These are phyloP conservation scores for Ornithoptera priamus DNA, from an alignment of 2,888 invertebrate genomes.

Conservation along the genomic window DNA sequence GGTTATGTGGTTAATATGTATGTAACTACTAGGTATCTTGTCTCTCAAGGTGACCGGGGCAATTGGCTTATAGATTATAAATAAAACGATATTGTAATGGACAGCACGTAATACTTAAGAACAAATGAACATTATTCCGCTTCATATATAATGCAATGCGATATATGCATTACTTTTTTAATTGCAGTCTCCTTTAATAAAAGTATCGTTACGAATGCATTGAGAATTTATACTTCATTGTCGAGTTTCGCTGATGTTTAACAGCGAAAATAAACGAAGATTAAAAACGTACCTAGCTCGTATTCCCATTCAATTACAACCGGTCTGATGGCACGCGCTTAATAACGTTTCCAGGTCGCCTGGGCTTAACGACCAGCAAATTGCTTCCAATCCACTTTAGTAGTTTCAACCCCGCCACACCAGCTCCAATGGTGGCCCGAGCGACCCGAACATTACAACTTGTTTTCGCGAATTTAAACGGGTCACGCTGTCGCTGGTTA, in stretches of 20 bases:
- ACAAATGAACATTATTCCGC: no score
- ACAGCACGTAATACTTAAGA: no score
- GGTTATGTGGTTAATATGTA: no score
- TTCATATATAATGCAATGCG: no score
- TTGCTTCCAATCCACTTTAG: constrained; percentile 19
- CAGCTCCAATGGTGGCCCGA: background rate
- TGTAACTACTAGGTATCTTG: no score
- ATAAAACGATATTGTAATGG: no score
- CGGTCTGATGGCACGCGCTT: constrained; percentile 22
- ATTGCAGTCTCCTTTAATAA: background rate
- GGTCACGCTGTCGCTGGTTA: constrained; percentile 32
- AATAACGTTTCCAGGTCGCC: constrained; percentile 25
- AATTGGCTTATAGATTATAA: no score
- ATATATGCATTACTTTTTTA: background rate
- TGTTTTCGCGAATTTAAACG: constrained; percentile 24
- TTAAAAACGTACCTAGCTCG: constrained; percentile 11
- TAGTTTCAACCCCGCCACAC: background rate
- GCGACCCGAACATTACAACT: background rate
- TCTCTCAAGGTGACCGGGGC: no score
- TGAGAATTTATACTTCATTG: background rate
- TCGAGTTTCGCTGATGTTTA: constrained; percentile 1
- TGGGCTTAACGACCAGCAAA: constrained; percentile 23
- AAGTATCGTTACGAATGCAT: background rate
- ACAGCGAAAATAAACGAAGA: background rate
- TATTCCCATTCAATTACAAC: constrained; percentile 34